Conservation (phyloP, 2,797 vertebrate genomes). For the Avahi laniger region DNA sequence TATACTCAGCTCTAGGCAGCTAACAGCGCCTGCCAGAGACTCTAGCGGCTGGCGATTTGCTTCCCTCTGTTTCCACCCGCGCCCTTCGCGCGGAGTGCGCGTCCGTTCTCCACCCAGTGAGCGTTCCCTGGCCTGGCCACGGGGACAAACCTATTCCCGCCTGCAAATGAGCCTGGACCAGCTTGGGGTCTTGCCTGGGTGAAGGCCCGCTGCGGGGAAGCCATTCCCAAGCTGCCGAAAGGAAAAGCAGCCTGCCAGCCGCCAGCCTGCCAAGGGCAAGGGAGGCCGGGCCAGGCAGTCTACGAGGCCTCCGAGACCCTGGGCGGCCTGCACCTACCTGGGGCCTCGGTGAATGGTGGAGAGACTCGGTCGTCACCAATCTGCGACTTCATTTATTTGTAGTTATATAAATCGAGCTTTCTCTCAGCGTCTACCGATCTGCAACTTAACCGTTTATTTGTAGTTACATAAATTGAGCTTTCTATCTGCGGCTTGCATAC, state of each 20-base stretch:
- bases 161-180: neutral
- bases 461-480: neutral
- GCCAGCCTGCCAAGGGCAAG: slow-evolving; percentile 56
- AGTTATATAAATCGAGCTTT: neutral
- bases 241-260: neutral
- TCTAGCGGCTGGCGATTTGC: rapidly evolving
- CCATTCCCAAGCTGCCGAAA: neutral
- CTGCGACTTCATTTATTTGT: neutral
- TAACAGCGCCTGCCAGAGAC: neutral
- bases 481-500: neutral
- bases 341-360: neutral
- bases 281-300: neutral
- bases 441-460: neutral
- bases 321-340: slow-evolving; percentile 31
- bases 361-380: neutral
- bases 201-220: neutral
- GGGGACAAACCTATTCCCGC: neutral
- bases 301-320: neutral
- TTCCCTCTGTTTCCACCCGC: neutral
- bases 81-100: neutral
- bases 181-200: neutral
- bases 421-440: neutral
- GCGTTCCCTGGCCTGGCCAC: rapidly evolving
- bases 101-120: neutral
- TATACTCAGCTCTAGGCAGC: neutral